Evolutionary conservation across 2,797 vertebrate species (phyloP), one percentile per base, ranked within the genome.

Genomic region (Nyctibius grandis): DNA sequence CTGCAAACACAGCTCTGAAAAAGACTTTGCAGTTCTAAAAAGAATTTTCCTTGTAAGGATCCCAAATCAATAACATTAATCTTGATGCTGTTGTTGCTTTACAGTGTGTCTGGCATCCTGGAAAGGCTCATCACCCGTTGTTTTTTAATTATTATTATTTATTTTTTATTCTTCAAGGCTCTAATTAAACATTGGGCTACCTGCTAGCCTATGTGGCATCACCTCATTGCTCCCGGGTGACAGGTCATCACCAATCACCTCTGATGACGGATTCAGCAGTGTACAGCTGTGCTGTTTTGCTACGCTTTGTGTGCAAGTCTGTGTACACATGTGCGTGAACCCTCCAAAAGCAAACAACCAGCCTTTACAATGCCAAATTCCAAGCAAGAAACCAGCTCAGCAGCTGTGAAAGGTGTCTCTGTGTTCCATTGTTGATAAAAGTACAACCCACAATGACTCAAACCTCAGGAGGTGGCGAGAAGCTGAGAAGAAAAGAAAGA

Each of bases 261-360:
- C 33, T 12, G 36, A 40, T 45, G 88, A 54, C 3, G 15, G 90
- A 77, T 33, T 79, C 74, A n/a, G 42, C 3, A 3, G 53, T 16
- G 42, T 34, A 12, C 0, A 5, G 69, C 54, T 65, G 31, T 38
- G 64, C 47, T 76, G 54, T 31, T 93, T 76, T 61, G n/a, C 80
- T 51, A 6, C 53, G 36, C 94, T 95, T 92, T 89, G 88, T 87
- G 81, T 93, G 91, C 51, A 78, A 45, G 80, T 44, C 74, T 84
- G 48, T 36, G 82, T 56, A 57, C 48, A 88, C 56, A 59, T 18
- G 17, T 77, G 83, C 1, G 3, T 36, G 54, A 96, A 36, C 70
- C 48, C 91, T 86, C 81, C 85, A 89, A 91, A 96, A 91, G 70
- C 86, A 91, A 96, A 94, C 85, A 92, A 25, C 36, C 56, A 22